Base-by-base conservation (phyloP, 2,113 vertebrate species). In the Chelonoidis abingdonii region DNA sequence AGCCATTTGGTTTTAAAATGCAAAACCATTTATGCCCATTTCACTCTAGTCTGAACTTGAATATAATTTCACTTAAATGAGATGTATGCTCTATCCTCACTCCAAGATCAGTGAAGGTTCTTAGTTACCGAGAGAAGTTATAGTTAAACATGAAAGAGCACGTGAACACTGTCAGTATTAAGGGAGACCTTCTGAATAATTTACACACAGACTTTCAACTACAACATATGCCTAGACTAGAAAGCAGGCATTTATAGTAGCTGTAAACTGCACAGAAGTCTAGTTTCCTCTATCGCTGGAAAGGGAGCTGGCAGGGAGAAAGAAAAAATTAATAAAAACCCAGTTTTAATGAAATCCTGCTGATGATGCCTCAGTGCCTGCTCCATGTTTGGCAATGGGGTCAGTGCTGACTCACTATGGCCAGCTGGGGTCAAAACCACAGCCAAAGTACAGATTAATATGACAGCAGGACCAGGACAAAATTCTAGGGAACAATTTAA, bases 101-200 rank as follows among this genome's bases (percentile, higher is more conserved):
- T 88, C 88, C 53, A 81, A 0, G 62, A 93, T 86, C 89, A 87
- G 95, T 84, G 75, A 38, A 94, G 95, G 38, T 3, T 87, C 93
- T 91, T 78, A 56, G 85, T 89, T 76, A 94, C 92, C 95, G 29
- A 90, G 95, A 93, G 93, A 92, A 3, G 9, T n/a, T 47, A 88
- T 88, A 85, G 83, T 97, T 41, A 38, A 89, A 89, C 89, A 93
- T 79, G 83, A 92, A 89, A 96, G 95, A n/a, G 80, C 84, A 65
- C 8, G 84, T 62, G 87, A 86, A 44, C 2, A 29, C 57, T 92
- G 92, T 85, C 86, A 85, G 52, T n/a, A 54, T 86, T 96, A 24
- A 89, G 90, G 86, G 89, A 86, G 84, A 83, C 69, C 87, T 83
- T 86, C 84, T 97, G 95, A 96, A 97, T 95, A 95, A 97, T 97